Evolutionary conservation across 2,888 invertebrate species (phyloP).

Genomic region (Pristionchus arcanus): DNA sequence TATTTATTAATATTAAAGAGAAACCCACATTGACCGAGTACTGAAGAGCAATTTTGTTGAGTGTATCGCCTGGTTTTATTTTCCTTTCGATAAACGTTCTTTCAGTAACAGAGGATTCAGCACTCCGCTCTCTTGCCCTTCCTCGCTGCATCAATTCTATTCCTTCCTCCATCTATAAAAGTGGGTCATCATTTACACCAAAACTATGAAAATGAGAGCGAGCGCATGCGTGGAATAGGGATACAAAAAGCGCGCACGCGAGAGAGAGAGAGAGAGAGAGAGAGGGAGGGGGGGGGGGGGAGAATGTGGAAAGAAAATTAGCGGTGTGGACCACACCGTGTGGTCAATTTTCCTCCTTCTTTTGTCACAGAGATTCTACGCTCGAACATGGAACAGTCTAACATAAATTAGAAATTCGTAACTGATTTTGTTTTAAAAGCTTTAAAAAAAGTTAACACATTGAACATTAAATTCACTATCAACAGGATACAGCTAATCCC

Average conservation of each 20-base stretch:
- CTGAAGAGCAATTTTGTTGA: slow-evolving; percentile 75
- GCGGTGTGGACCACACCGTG: no score
- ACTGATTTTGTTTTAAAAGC: no score
- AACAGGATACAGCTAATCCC: no score
- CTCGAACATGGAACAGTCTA: no score
- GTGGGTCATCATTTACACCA: not conserved
- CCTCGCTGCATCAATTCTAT: slow-evolving; percentile 53
- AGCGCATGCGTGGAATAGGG: slow-evolving; percentile 15
- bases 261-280: not conserved
- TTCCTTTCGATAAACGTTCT: slow-evolving; percentile 71
- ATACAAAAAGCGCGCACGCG: not conserved
- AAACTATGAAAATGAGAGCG: not conserved
- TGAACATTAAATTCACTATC: no score
- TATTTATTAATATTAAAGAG: not conserved
- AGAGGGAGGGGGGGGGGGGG: no score
- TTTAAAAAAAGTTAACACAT: no score
- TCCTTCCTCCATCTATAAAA: slow-evolving; percentile 1
- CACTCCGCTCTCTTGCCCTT: slow-evolving; percentile 17
- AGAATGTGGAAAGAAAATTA: not conserved
- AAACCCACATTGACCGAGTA: slow-evolving; percentile 74
- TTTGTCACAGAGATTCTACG: no score
- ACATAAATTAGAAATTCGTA: no score
- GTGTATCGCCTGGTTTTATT: slow-evolving; percentile 74
- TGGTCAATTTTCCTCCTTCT: no score
- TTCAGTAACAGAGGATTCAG: slow-evolving; percentile 56